These are phyloP conservation scores for Cyrtodaria siliqua DNA, from an alignment of 2,888 invertebrate species.

Conservation along the genomic window DNA sequence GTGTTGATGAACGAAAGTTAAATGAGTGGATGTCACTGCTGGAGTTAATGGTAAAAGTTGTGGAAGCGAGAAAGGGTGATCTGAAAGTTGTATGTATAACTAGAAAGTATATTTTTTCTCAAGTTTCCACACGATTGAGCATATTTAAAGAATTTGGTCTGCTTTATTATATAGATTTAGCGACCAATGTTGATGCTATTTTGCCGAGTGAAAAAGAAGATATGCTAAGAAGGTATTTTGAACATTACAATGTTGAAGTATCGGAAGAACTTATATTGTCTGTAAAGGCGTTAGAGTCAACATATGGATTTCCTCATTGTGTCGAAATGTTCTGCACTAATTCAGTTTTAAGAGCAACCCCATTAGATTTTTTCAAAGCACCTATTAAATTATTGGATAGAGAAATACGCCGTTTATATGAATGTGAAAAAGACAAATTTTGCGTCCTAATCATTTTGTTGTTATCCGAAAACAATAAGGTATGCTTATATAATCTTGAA, in stretches of 20 bases:
- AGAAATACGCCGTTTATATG: conserved; percentile 20
- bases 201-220: conserved; percentile 6
- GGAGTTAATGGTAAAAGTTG: conserved; percentile 7
- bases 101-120: conserved; percentile 13
- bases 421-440: conserved; percentile 13
- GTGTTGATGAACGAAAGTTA: conserved; percentile 22
- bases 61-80: conserved; percentile 13
- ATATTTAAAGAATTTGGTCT: conserved; percentile 9
- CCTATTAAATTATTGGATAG: conserved; percentile 16
- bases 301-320: conserved; percentile 42
- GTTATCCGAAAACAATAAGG: background rate
- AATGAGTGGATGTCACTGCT: conserved; percentile 23
- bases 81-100: conserved; percentile 25
- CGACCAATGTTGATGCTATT: background rate
- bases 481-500: background rate
- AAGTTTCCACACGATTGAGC: conserved; percentile 1
- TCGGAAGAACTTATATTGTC: background rate
- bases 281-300: background rate
- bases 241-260: conserved; percentile 2
- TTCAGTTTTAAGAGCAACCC: conserved; percentile 2
- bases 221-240: conserved; percentile 20
- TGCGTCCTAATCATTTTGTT: conserved; percentile 11
- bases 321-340: conserved; percentile 40
- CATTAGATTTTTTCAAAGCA: conserved; percentile 20
- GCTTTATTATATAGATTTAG: conserved; percentile 16